These are phyloP conservation scores for Schlechtendalia chinensis DNA, from an alignment of 1,140 invertebrate species.

Conservation along the genomic window DNA sequence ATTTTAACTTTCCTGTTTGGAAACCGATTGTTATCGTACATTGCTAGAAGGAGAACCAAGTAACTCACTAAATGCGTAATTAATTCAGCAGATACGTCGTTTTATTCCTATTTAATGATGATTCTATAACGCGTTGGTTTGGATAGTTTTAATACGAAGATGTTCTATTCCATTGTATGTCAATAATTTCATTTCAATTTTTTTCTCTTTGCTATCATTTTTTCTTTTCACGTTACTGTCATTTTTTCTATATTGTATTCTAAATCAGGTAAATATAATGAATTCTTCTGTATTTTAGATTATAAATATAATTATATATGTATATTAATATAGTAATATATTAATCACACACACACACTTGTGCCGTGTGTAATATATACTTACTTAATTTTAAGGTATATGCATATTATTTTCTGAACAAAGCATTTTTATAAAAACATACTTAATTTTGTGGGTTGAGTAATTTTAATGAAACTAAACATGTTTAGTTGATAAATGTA, in stretches of 20 bases:
- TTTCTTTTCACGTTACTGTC: neutral
- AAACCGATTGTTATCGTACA: conserved; percentile 78
- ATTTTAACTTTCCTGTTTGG: conserved; percentile 87
- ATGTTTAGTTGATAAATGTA: neutral
- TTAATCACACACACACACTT: conserved; percentile 7
- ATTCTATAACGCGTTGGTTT: neutral
- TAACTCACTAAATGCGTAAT: neutral
- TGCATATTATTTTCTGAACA: conserved; percentile 12
- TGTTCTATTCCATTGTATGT: neutral
- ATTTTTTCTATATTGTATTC: neutral
- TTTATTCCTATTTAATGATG: neutral
- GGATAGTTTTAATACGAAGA: neutral
- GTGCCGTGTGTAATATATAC: too few relatives aligned
- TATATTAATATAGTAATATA: neutral
- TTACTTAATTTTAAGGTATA: neutral
- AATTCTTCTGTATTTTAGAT: neutral
- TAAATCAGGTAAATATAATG: neutral
- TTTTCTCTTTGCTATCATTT: conserved; percentile 4
- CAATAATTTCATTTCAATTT: neutral
- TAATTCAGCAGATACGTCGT: neutral
- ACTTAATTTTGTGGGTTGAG: conserved; percentile 13
- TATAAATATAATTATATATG: neutral
- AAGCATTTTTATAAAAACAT: conserved; percentile 24
- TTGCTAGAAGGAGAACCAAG: conserved; percentile 60
- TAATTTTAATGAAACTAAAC: neutral